Base-by-base conservation (phyloP, 2,113 vertebrate genomes). In the Tauraco erythrolophus region DNA sequence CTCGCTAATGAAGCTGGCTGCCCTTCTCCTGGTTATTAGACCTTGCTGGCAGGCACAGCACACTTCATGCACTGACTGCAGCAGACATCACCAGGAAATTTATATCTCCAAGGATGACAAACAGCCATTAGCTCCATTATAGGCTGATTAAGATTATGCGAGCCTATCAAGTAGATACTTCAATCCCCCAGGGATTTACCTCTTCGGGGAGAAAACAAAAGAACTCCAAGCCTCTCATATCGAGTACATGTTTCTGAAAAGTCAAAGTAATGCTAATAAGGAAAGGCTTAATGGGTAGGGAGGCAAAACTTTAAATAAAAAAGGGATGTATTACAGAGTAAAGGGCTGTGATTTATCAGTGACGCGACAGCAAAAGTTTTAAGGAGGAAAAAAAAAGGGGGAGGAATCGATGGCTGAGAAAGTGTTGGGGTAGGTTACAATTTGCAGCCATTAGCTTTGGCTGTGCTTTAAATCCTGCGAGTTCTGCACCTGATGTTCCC, bases 111-210 rank as follows among this genome's bases (percentile, higher is more conserved):
- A 98, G 98, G 98, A 98, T 98, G 98, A 98, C 98, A 98, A 98
- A 98, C 98, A 98, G 98, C 98, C 98, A 99, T 98, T 98, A 98
- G 98, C 98, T 98, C 98, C 98, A 98, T 98, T 98, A 98, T 97
- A 97, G 98, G 98, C 98, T 98, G 98, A 98, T 98, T 98, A 98
- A 98, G 97, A 97, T 96, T 98, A 94, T 98, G 96, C 16, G 97
- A 98, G 97, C 98, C 98, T 98, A 98, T 98, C 98, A 98, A 98
- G 97, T 97, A 97, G 97, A 97, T 97, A 98, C 97, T 98, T 96
- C 95, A 98, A 97, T 97, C 97, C 96, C 84, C 87, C 88, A 86
- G 96, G 97, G 97, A 97, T 98, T 98, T 96, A 97, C 95, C 95
- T 98, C 98, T 97, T 96, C 30, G n/a, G 92, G 88, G 93, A 96